Base-by-base conservation (phyloP, 2,888 invertebrate genomes). In the Eucriotettix oculatus region DNA sequence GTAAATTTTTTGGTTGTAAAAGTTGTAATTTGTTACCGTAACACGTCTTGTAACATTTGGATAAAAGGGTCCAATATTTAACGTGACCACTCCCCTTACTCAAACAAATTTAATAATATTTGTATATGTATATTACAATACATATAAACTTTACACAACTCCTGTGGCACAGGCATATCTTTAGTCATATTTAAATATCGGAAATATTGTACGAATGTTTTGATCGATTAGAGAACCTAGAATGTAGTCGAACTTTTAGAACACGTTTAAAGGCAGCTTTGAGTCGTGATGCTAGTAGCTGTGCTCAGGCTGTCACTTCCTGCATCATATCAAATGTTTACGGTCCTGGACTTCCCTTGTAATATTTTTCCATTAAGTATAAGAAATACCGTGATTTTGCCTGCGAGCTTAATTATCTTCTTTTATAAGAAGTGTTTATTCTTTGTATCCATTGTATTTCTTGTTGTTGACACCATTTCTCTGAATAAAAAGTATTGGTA, bases 91-190 rank as follows among this genome's bases (percentile, higher is more conserved):
- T 54, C 54, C 54, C 54, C 54, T 52, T 54, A 29, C 29, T 29
- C 29, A 29, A 29, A 29, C 29, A 29, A 29, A 29, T 29, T 29
- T 29, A 29, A 29, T 29, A 29, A 29, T 29, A 29, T 29, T 29
- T 29, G 29, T 29, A 29, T 29, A 29, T 29, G 29, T 29, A 29
- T 29, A 29, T 29, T 29, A 29, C 2, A 29, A 29, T 29, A 29
- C 29, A 29, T 29, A 29, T 29, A 29, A 29, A 29, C 29, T 29
- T 29, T 29, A 29, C 29, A 29, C 29, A n/a, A 57, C 52, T 41
- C 52, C 58, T 56, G 12, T 55, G 54, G 44, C 58, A 60, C 57
- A 60, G 52, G 57, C 60, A 60, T 60, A 60, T 60, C 60, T 60
- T 60, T 29, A 58, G 44, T 54, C 43, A 58, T 54, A 54, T 58